A percentile compares a stretch with the other conserved stretches of the same genome.
These are phyloP conservation scores for Pseudomugil tenellus DNA, from an alignment of 2,797 vertebrate genomes.

Conservation along the genomic window DNA sequence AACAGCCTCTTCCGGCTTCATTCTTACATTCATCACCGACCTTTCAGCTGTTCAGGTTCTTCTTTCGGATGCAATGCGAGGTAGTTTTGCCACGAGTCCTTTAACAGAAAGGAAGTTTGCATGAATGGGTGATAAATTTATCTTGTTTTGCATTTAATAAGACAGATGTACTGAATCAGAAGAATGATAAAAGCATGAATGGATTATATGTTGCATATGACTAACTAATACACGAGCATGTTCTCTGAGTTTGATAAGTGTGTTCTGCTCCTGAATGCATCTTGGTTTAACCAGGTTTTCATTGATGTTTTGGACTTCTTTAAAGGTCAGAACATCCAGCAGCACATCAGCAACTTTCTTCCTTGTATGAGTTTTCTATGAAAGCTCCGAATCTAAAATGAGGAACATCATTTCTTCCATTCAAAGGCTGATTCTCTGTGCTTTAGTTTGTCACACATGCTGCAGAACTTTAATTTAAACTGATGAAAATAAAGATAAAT, in stretches of 20 bases:
- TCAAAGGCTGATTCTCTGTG: too few species aligned
- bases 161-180: not conserved
- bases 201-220: not conserved
- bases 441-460: too few species aligned
- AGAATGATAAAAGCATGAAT: not conserved
- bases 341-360: too few species aligned
- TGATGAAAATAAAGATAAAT: too few species aligned
- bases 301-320: too few species aligned
- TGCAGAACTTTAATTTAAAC: too few species aligned
- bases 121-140: not conserved
- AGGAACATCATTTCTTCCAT: too few species aligned
- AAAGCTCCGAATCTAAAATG: too few species aligned
- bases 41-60: not conserved
- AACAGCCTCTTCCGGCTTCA: not conserved
- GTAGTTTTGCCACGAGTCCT: not conserved
- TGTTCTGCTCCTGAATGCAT: not conserved
- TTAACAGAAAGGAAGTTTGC: not conserved
- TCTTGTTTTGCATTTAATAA: not conserved
- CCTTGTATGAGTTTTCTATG: too few species aligned
- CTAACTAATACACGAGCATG: not conserved
- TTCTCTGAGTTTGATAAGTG: not conserved
- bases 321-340: too few species aligned
- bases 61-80: not conserved
- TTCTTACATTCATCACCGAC: slow-evolving; percentile 13
- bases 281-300: not conserved